Evolutionary conservation across 2,888 invertebrate genomes (phyloP).

Genomic region (Andrena trimmerana): DNA sequence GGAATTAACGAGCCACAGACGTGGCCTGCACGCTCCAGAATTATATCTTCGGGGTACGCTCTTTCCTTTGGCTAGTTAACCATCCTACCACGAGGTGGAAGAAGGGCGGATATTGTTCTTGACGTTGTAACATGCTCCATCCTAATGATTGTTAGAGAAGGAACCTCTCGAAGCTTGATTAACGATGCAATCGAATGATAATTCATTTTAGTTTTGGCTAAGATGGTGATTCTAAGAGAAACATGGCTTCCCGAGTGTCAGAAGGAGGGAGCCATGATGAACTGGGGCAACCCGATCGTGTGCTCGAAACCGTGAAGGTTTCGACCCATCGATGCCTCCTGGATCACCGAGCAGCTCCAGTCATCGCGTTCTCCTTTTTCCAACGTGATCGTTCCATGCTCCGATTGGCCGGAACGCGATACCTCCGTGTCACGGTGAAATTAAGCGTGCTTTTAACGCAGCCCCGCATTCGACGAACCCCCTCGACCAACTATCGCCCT

Average conservation of each 20-base stretch:
- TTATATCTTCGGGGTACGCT: slow-evolving; percentile 52
- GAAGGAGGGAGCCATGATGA: slow-evolving; percentile 7
- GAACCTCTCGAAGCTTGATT: too few relatives aligned
- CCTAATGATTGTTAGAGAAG: background rate
- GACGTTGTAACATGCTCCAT: background rate
- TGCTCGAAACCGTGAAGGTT: slow-evolving; percentile 54
- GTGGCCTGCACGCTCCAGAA: slow-evolving; percentile 50
- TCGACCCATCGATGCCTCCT: slow-evolving; percentile 69
- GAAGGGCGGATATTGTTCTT: background rate
- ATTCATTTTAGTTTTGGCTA: too few relatives aligned
- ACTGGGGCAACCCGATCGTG: slow-evolving; percentile 30
- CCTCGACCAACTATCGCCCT: slow-evolving; percentile 55
- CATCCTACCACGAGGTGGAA: background rate
- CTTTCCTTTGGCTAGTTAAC: slow-evolving; percentile 25
- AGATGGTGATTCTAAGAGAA: background rate
- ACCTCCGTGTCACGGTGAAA: slow-evolving; percentile 81
- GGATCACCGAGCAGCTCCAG: slow-evolving; percentile 72
- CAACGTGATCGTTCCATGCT: slow-evolving; percentile 71
- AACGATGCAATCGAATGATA: too few relatives aligned
- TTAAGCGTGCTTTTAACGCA: slow-evolving; percentile 78
- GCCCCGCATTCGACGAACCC: slow-evolving; percentile 76
- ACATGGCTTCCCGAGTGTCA: background rate
- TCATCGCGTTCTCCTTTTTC: slow-evolving; percentile 75
- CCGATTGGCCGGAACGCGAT: slow-evolving; percentile 78
- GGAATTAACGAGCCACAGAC: slow-evolving; percentile 65